Percentiles rank a stretch among this genome's conserved stretches.
Conservation (phyloP, 2,797 vertebrate genomes). For the Erpetoichthys calabaricus region DNA sequence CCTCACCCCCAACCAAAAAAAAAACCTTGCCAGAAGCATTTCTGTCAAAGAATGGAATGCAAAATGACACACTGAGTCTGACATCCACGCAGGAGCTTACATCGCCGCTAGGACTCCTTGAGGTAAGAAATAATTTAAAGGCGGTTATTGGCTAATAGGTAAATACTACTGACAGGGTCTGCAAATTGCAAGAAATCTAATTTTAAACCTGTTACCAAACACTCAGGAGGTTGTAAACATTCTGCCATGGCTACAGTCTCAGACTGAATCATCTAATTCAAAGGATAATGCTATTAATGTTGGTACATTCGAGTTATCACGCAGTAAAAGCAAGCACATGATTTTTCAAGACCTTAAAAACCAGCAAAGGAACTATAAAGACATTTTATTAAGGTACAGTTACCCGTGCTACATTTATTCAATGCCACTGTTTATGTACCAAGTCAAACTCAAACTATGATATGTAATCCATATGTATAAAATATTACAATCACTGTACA, state of each 20-base stretch:
- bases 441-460: no score
- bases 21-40: neutral
- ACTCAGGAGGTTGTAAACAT: conserved; percentile 10
- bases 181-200: conserved; percentile 23
- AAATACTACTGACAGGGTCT: conserved; percentile 19
- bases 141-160: conserved; percentile 11
- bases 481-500: no score
- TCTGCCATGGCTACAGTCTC: conserved; percentile 17
- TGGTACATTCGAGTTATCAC: neutral
- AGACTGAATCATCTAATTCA: conserved; percentile 22
- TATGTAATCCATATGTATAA: no score
- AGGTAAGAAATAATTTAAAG: conserved; percentile 12
- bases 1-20: neutral
- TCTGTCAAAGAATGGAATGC: neutral
- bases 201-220: conserved; percentile 19
- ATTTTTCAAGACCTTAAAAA: no score
- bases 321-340: no score
- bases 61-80: conserved; percentile 1
- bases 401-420: no score
- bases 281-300: conserved; percentile 18
- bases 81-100: neutral
- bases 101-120: neutral
- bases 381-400: no score
- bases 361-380: no score
- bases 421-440: no score